Conservation (phyloP, 2,797 vertebrate genomes). For the Fringilla coelebs region DNA sequence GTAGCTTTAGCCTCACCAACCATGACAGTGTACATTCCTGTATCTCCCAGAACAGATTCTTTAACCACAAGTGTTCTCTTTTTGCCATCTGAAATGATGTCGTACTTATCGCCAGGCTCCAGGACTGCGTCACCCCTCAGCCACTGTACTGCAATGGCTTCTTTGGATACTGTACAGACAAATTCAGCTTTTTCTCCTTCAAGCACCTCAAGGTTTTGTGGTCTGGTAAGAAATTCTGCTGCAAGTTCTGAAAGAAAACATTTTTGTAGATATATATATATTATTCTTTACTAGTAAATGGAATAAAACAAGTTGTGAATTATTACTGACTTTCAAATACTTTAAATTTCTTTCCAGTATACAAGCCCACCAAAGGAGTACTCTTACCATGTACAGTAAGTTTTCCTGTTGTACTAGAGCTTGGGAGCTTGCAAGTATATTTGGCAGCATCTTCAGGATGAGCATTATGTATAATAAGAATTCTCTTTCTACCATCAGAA, state of each 20-base stretch:
- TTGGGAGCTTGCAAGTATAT: constrained; percentile 90
- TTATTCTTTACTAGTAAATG: background rate
- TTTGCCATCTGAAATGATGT: constrained; percentile 89
- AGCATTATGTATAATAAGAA: constrained; percentile 87
- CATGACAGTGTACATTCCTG: constrained; percentile 84
- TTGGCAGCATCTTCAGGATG: constrained; percentile 84
- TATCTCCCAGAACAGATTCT: constrained; percentile 82
- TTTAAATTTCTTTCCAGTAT: background rate
- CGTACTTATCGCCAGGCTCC: constrained; percentile 86
- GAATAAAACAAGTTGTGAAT: background rate
- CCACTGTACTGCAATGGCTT: constrained; percentile 89
- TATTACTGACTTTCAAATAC: background rate
- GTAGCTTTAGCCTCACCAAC: constrained; percentile 88
- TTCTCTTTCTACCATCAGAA: constrained; percentile 88
- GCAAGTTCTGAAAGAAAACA: constrained; percentile 85
- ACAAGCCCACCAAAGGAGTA: background rate
- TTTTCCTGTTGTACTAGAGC: constrained; percentile 82
- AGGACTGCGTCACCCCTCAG: constrained; percentile 80
- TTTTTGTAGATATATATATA: background rate
- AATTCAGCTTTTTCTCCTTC: constrained; percentile 93
- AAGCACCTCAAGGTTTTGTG: constrained; percentile 88
- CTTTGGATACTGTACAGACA: constrained; percentile 92
- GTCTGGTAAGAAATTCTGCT: constrained; percentile 93
- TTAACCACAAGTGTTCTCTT: constrained; percentile 85
- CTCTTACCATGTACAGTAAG: constrained; percentile 89